These are phyloP conservation scores for Eupithecia vulgata DNA, from an alignment of 2,888 invertebrate species.

Conservation along the genomic window DNA sequence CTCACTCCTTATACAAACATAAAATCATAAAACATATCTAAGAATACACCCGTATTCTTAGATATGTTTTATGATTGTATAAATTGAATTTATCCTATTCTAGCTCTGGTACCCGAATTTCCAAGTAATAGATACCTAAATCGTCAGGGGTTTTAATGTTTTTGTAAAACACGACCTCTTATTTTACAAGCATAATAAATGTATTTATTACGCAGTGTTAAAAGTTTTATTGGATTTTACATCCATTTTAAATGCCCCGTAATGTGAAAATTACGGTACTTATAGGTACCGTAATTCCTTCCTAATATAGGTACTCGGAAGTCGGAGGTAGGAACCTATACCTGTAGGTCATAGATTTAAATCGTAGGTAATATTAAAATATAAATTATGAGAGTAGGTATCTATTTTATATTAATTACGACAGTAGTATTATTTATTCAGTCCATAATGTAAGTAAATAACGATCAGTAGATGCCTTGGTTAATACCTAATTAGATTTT, in stretches of 20 bases:
- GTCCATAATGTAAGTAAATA: not conserved
- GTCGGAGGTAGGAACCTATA: not conserved
- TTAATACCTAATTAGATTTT: conserved; percentile 18
- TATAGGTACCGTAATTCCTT: too few species aligned
- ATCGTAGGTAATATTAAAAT: not conserved
- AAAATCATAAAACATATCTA: too few species aligned
- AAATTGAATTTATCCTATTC: not conserved
- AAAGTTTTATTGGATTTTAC: not conserved
- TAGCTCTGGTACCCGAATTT: not conserved
- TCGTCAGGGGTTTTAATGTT: not conserved
- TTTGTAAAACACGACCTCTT: conserved; percentile 15
- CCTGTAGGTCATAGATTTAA: too few species aligned
- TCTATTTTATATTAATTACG: too few species aligned
- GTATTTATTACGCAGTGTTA: conserved; percentile 16
- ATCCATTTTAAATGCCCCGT: not conserved
- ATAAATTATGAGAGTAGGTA: not conserved
- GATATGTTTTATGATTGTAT: not conserved
- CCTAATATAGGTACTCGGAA: too few species aligned
- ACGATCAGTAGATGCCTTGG: not conserved
- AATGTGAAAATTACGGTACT: not conserved
- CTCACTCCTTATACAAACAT: not conserved
- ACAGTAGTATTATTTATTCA: not conserved
- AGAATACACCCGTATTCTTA: too few species aligned
- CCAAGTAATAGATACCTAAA: not conserved
- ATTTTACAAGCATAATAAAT: conserved; percentile 33